Base-by-base conservation (phyloP, 2,888 invertebrate genomes). In the Heteropelma amictum region DNA sequence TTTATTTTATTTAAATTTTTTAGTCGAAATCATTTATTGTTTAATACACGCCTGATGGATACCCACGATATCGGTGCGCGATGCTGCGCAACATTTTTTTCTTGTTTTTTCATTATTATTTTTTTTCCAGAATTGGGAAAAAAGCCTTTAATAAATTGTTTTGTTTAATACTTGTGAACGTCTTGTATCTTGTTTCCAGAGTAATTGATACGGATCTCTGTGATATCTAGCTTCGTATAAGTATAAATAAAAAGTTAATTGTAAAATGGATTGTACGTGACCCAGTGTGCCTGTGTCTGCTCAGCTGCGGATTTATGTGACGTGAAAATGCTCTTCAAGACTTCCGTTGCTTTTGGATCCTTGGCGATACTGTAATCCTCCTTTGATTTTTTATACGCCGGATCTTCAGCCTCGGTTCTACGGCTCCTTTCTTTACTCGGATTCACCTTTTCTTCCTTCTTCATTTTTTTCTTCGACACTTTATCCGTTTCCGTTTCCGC, bases 211-310 rank as follows among this genome's bases (percentile, higher is more conserved):
- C n/a, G n/a, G 23, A n/a, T 21, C 8, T 19, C 47, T 10, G 17
- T 1, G 8, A 30, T 8, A 17, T 17, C 5, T 17, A 10, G 19
- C 19, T 21, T n/a, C 5, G n/a, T 21, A 21, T 45, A n/a, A n/a
- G n/a, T n/a, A n/a, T n/a, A n/a, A n/a, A n/a, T n/a, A n/a, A n/a
- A n/a, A 7, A 14, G 7, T 12, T 68, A 69, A 68, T 67, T 96
- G 88, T 96, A 97, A 89, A 96, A 96, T 56, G 99, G 99, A 91
- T 99, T 99, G 85, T 97, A 98, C 0, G 99, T 99, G 65, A 99
- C 94, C 99, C 99, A 99, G 88, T 99, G 98, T 1, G 97, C 97
- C 81, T 95, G 93, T 47, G 93, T 92, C 88, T 98, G 97, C 61
- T 95, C 94, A 82, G 95, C 92, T 67, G 98, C 98, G 64, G 93